Base-by-base conservation (phyloP, 2,797 vertebrate species). In the Rhinella marina region DNA sequence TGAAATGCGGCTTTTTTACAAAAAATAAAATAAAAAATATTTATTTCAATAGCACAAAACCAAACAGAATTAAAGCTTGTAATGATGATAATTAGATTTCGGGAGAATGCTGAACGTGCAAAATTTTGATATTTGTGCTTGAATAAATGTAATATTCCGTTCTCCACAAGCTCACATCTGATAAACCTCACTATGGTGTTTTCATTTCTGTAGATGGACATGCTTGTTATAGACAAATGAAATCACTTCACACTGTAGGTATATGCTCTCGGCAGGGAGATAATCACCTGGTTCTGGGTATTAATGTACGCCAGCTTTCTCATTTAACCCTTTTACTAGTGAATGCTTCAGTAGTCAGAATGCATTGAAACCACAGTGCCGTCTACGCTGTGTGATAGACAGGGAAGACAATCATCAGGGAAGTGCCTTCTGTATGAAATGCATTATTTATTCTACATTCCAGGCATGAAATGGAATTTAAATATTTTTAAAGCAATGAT, bases 151-250 rank as follows among this genome's bases (percentile, higher is more conserved):
- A 77, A 89, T 86, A 27, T 82, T 62, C 48, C n/a, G 81, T 76
- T 50, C 83, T 41, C 19, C 29, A 77, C 56, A 7, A 62, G n/a
- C 48, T 77, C 61, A 50, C 70, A 19, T 70, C 79, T 70, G 54
- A 68, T 82, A 84, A 85, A 90, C 91, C 89, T 92, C 91, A 89
- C 91, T 90, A 91, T 88, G 88, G 87, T 86, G 77, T 13, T 0
- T 91, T 90, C 88, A 23, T 82, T 92, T 92, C 92, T 88, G 86
- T 78, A 87, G 85, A 88, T 87, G 92, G 91, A 92, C 91, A 92
- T 32, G 92, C 92, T 92, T 91, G 91, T 92, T 93, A 93, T 90
- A 87, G 87, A 66, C 92, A 93, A 93, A 93, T 92, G 90, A 93
- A 92, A 92, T 93, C 90, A 89, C 90, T 91, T 92, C 91, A 91